phyloP scores from a whole-genome alignment of 2,113 vertebrate genomes.

The Talpa occidentalis region DNA sequence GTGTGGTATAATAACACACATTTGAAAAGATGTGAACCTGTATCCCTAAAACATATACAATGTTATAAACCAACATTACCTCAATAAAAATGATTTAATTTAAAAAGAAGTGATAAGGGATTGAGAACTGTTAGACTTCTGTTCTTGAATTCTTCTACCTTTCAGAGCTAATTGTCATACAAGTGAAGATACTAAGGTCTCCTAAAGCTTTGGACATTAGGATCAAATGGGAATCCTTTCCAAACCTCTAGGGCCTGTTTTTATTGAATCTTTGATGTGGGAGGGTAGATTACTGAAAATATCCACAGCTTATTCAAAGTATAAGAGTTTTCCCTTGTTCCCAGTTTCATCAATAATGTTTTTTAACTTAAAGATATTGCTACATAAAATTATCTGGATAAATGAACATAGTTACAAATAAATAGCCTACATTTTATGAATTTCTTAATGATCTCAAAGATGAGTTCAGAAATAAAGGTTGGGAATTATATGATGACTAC shows the following conservation, averaged over 20 bases:
- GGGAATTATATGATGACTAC: constrained; percentile 1
- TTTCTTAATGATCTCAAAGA: neutral
- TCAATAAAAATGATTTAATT: no score
- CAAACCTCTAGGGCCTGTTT: neutral
- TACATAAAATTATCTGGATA: neutral
- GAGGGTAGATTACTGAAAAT: neutral
- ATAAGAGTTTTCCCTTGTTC: neutral
- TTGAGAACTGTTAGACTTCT: neutral
- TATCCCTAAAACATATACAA: no score
- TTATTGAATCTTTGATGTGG: neutral
- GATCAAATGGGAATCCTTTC: neutral
- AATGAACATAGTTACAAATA: neutral
- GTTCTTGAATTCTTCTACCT: neutral
- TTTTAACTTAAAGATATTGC: neutral
- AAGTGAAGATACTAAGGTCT: neutral
- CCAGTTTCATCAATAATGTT: neutral
- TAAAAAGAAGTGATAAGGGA: neutral
- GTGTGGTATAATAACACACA: no score
- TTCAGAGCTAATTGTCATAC: neutral
- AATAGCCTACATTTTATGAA: neutral
- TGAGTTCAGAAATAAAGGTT: neutral
- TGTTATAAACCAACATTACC: no score
- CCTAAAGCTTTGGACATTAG: neutral
- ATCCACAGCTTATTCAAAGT: neutral
- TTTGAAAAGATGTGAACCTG: no score